phyloP scores from a whole-genome alignment of 2,113 vertebrate species.

The Pseudorhombus dupliciocellatus region DNA sequence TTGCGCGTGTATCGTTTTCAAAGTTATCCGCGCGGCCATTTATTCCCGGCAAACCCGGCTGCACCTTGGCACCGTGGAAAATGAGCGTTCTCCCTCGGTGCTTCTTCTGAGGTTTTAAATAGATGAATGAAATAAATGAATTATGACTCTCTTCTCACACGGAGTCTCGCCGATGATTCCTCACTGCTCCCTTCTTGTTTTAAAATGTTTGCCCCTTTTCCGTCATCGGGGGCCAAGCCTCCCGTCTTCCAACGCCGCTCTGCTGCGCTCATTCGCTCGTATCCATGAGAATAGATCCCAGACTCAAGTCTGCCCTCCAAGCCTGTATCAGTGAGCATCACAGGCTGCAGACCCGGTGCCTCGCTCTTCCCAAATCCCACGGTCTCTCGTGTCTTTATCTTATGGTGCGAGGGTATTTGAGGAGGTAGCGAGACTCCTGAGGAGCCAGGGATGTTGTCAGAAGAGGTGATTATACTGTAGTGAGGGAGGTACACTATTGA shows the following conservation, averaged over 20 bases:
- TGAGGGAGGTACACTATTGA: slow-evolving; percentile 58
- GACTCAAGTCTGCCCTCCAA: slow-evolving; percentile 46
- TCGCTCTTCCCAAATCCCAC: slow-evolving; percentile 61
- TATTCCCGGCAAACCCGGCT: background rate
- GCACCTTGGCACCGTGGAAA: background rate
- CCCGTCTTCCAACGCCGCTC: slow-evolving; percentile 29
- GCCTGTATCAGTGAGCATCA: slow-evolving; percentile 44
- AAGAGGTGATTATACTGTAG: slow-evolving; percentile 59
- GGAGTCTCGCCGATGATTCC: slow-evolving; percentile 7
- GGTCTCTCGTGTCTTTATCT: slow-evolving; percentile 71
- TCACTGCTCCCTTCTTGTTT: slow-evolving; percentile 17
- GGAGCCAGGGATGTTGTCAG: slow-evolving; percentile 63
- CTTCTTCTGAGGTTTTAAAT: background rate
- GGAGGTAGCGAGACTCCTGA: slow-evolving; percentile 52
- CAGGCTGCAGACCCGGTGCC: slow-evolving; percentile 23
- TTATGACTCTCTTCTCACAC: slow-evolving; percentile 9
- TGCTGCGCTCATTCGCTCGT: slow-evolving; percentile 48
- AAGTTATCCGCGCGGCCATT: slow-evolving; percentile 22
- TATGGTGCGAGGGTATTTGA: slow-evolving; percentile 63
- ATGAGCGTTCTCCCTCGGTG: background rate
- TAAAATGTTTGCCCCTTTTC: slow-evolving; percentile 10
- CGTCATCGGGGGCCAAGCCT: background rate
- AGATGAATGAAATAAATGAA: slow-evolving; percentile 2
- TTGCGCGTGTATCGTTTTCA: slow-evolving; percentile 20
- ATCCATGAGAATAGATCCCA: slow-evolving; percentile 48